phyloP scores from a whole-genome alignment of 1,140 invertebrate species.

The Trinorchestia longiramus region DNA sequence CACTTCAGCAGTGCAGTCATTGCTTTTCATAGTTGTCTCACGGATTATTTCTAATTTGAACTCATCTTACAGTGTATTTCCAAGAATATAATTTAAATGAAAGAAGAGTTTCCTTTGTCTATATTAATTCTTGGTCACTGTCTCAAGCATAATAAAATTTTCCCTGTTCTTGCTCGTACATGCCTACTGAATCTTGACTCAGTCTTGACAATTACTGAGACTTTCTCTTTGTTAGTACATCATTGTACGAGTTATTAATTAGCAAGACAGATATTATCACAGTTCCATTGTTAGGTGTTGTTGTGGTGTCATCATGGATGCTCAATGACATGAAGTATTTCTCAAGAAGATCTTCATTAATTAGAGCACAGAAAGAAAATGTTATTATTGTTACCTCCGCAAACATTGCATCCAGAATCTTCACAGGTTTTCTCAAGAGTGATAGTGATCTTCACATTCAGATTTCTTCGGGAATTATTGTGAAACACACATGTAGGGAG shows the following conservation, averaged over 20 bases:
- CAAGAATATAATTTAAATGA: not conserved
- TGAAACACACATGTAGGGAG: too few species aligned
- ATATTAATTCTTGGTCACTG: not conserved
- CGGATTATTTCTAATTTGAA: not conserved
- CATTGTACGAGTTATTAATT: not conserved
- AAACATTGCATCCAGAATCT: not conserved
- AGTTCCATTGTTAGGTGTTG: not conserved
- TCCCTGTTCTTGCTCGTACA: not conserved
- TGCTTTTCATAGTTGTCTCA: not conserved
- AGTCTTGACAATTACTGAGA: not conserved
- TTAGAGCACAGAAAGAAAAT: not conserved
- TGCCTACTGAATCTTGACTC: not conserved
- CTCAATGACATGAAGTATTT: not conserved
- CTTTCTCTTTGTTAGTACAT: not conserved
- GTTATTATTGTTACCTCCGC: not conserved
- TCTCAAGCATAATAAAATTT: not conserved
- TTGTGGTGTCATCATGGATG: not conserved
- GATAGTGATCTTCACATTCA: too few species aligned
- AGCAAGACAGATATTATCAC: not conserved
- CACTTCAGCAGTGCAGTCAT: not conserved
- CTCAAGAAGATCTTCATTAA: not conserved
- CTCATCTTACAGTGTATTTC: not conserved
- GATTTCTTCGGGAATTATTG: too few species aligned
- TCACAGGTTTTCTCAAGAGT: not conserved
- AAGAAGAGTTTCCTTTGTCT: not conserved